Percentiles rank a stretch among this genome's conserved stretches.
Conservation (phyloP, 2,888 invertebrate species). For the Drosophila eohydei region DNA sequence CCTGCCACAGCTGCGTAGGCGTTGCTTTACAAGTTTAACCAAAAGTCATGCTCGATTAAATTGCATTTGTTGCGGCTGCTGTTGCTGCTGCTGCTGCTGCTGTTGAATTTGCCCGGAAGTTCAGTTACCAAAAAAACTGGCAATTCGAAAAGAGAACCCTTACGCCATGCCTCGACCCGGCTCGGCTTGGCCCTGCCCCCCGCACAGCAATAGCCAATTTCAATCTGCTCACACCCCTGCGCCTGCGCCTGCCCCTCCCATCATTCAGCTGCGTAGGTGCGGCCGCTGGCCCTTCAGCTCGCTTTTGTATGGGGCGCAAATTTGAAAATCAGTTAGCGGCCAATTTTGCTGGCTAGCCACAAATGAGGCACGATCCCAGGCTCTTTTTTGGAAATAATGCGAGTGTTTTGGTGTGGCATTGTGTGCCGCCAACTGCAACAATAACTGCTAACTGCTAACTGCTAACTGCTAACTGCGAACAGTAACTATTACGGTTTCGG, state of each 20-base stretch:
- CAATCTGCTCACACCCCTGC: background rate
- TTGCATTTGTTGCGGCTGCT: slow-evolving; percentile 67
- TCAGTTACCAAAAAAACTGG: slow-evolving; percentile 70
- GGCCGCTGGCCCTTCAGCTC: slow-evolving; percentile 24
- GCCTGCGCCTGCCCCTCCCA: background rate
- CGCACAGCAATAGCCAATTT: slow-evolving; percentile 24
- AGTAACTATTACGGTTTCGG: background rate
- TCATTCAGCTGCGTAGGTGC: slow-evolving; percentile 66
- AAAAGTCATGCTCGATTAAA: slow-evolving; percentile 83
- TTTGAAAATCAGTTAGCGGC: slow-evolving; percentile 76
- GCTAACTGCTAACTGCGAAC: background rate
- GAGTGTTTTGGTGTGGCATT: slow-evolving; percentile 74
- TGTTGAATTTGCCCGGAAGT: slow-evolving; percentile 70
- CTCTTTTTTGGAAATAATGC: slow-evolving; percentile 53
- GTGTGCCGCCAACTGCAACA: slow-evolving; percentile 46
- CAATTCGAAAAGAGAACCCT: slow-evolving; percentile 35
- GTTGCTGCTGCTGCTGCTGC: slow-evolving; percentile 18
- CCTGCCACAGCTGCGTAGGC: slow-evolving; percentile 60
- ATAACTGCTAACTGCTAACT: slow-evolving; percentile 5
- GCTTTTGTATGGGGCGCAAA: slow-evolving; percentile 51
- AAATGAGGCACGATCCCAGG: slow-evolving; percentile 46
- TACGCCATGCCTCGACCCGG: background rate
- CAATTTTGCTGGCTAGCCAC: slow-evolving; percentile 70
- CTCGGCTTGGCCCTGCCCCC: background rate
- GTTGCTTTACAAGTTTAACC: slow-evolving; percentile 75